Evolutionary conservation across 2,797 vertebrate genomes (phyloP).

Genomic region (Streptopelia turtur): DNA sequence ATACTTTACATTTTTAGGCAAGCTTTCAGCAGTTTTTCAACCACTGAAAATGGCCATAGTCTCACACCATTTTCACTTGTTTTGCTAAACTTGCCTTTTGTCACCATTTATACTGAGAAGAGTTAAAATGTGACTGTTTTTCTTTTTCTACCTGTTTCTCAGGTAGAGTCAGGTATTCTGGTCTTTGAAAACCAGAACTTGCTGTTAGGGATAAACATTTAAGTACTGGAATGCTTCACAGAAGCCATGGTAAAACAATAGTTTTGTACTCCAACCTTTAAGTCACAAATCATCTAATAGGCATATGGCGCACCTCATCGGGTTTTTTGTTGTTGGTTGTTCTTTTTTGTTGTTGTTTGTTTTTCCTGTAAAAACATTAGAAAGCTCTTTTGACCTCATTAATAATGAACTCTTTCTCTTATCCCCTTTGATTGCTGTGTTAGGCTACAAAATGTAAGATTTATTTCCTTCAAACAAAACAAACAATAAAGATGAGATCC

Average conservation of each 20-base stretch:
- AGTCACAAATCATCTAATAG: not conserved
- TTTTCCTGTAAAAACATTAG: not conserved
- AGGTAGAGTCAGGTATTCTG: not conserved
- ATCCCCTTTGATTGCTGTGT: not conserved
- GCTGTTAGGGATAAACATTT: not conserved
- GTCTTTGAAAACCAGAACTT: not conserved
- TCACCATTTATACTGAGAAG: not conserved
- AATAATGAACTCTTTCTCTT: not conserved
- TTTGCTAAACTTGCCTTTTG: not conserved
- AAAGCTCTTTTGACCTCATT: not conserved
- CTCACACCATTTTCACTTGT: not conserved
- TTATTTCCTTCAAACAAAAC: not conserved
- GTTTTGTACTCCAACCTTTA: not conserved
- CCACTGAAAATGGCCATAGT: not conserved
- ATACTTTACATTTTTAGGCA: slow-evolving; percentile 69
- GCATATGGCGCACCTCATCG: not conserved
- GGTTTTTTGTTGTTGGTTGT: not conserved
- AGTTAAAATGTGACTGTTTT: not conserved
- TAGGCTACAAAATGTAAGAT: not conserved
- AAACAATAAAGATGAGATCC: not conserved
- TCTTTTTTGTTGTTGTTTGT: too few species aligned
- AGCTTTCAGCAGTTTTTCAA: not conserved
- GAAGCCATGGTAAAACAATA: not conserved
- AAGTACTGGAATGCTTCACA: not conserved
- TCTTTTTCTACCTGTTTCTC: not conserved